phyloP scores from a whole-genome alignment of 2,888 invertebrate genomes.

The Polyploca ridens region DNA sequence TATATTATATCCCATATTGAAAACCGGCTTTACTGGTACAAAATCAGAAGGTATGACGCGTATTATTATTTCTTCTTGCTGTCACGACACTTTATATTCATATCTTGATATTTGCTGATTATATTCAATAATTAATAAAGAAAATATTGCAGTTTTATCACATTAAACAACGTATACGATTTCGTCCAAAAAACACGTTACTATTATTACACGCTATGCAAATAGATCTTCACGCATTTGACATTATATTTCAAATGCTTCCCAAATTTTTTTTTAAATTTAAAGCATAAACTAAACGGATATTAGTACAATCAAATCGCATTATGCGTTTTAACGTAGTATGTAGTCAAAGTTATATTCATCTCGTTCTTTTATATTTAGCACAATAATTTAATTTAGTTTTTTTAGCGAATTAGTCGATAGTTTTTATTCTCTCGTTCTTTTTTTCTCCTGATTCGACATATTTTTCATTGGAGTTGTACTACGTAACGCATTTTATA shows the following conservation, averaged over 20 bases:
- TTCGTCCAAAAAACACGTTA: neutral
- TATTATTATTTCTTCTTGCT: too few relatives aligned
- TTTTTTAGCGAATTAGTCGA: conserved; percentile 61
- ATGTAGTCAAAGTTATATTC: conserved; percentile 42
- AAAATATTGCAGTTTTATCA: too few relatives aligned
- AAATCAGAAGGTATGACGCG: too few relatives aligned
- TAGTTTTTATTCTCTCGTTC: conserved; percentile 46
- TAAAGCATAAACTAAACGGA: conserved; percentile 39
- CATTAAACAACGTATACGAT: too few relatives aligned
- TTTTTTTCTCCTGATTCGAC: conserved; percentile 24
- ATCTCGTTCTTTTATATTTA: conserved; percentile 45
- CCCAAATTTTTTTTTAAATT: conserved; percentile 48
- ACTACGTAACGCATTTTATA: conserved; percentile 22
- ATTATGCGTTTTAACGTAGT: conserved; percentile 56
- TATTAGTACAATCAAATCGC: conserved; percentile 75
- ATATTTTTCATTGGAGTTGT: neutral
- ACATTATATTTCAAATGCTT: conserved; percentile 44
- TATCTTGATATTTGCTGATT: too few relatives aligned
- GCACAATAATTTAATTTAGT: conserved; percentile 62
- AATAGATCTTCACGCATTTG: conserved; percentile 1
- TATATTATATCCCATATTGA: too few relatives aligned
- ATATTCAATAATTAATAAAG: too few relatives aligned
- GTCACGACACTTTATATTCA: too few relatives aligned
- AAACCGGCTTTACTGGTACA: too few relatives aligned
- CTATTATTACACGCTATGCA: neutral